Evolutionary conservation across 2,888 invertebrate species (phyloP).

Genomic region (Nomada ruficornis): DNA sequence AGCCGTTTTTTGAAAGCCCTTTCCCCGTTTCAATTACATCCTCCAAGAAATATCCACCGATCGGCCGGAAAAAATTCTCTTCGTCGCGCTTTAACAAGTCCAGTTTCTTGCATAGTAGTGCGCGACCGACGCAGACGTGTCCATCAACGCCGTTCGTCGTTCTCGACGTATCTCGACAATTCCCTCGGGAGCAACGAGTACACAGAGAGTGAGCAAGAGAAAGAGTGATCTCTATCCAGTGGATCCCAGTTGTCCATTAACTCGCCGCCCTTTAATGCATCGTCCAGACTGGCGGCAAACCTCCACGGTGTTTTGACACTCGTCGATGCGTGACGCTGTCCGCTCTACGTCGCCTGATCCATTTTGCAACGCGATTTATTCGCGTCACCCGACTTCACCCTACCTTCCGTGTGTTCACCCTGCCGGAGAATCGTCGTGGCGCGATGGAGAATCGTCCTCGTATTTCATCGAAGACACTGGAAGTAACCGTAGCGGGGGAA

Average conservation of each 20-base stretch:
- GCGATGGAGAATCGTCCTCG: conserved; percentile 54
- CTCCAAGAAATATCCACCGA: too few species aligned
- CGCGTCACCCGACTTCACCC: conserved; percentile 49
- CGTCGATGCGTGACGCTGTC: conserved; percentile 76
- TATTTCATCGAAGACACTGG: conserved; percentile 70
- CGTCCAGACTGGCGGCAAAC: conserved; percentile 47
- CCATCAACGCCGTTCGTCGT: conserved; percentile 40
- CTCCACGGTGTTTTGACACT: conserved; percentile 74
- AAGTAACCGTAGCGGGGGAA: conserved; percentile 5
- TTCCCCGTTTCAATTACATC: too few species aligned
- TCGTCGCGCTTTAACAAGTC: not conserved
- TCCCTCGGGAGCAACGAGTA: conserved; percentile 50
- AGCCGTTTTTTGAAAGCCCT: too few species aligned
- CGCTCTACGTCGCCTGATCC: conserved; percentile 73
- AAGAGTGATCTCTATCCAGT: conserved; percentile 16
- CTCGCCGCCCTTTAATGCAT: conserved; percentile 70
- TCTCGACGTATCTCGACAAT: conserved; percentile 40
- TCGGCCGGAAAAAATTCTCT: not conserved
- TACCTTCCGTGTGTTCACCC: conserved; percentile 20
- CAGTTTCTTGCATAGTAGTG: not conserved
- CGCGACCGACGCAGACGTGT: conserved; percentile 7
- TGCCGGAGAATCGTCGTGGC: conserved; percentile 49
- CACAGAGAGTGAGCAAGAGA: not conserved
- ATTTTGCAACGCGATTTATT: conserved; percentile 77
- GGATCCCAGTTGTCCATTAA: conserved; percentile 70